phyloP scores from a whole-genome alignment of 1,140 invertebrate genomes.

The Scylla paramamosain region DNA sequence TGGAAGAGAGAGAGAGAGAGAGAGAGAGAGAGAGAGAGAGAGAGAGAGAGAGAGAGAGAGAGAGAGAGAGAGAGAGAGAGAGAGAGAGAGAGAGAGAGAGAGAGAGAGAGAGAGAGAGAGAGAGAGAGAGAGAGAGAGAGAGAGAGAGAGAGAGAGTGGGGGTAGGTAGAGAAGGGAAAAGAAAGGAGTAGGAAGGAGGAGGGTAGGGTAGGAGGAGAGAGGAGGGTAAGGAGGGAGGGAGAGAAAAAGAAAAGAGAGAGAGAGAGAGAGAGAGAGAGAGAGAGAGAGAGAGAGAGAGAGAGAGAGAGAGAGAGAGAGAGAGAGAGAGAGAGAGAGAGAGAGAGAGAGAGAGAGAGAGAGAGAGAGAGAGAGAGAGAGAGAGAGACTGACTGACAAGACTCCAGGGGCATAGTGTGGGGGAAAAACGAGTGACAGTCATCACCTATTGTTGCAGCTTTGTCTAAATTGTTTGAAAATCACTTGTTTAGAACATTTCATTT shows the following conservation, averaged over 20 bases:
- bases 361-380: conserved; percentile 60
- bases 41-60: conserved; percentile 43
- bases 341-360: conserved; percentile 45
- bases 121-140: neutral
- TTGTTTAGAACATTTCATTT: too few species aligned
- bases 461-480: too few species aligned
- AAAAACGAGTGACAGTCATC: too few species aligned
- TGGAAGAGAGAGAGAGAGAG: too few species aligned
- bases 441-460: too few species aligned
- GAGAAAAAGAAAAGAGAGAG: neutral
- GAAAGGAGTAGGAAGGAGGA: neutral
- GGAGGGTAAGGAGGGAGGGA: neutral
- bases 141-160: neutral
- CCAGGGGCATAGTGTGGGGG: too few species aligned
- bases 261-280: conserved; percentile 50
- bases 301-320: neutral
- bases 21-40: neutral
- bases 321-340: conserved; percentile 21
- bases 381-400: neutral
- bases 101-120: conserved; percentile 49
- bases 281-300: conserved; percentile 15
- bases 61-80: conserved; percentile 52
- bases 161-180: neutral
- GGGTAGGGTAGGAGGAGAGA: neutral
- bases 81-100: conserved; percentile 48